A percentile compares a stretch with the other conserved stretches of the same genome.
phyloP scores from a whole-genome alignment of 2,113 vertebrate genomes.

The Theropithecus gelada region DNA sequence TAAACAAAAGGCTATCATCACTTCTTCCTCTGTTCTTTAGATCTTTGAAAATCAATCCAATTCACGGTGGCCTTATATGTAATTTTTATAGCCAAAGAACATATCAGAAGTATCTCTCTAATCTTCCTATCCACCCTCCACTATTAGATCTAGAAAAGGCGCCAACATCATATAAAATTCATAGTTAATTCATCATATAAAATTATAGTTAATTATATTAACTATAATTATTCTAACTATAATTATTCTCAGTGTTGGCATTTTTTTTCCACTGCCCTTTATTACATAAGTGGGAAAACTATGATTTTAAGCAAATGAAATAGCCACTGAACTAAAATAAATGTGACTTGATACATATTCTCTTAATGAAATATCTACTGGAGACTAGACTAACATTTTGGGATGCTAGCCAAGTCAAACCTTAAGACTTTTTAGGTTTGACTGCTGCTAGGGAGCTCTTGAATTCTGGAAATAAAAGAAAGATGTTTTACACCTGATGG shows the following conservation, averaged over 20 bases:
- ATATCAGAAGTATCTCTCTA: background rate
- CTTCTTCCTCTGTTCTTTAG: constrained; percentile 55
- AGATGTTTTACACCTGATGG: background rate
- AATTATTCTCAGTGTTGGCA: too few species aligned
- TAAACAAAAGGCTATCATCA: constrained; percentile 75
- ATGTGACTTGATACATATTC: background rate
- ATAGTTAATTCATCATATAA: too few species aligned
- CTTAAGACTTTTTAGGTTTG: background rate
- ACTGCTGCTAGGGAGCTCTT: background rate
- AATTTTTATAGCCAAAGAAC: constrained; percentile 29
- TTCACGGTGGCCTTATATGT: constrained; percentile 28
- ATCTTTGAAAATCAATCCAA: constrained; percentile 56
- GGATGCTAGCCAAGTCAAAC: constrained; percentile 3
- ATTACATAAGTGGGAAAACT: background rate
- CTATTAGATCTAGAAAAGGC: background rate
- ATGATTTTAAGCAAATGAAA: background rate
- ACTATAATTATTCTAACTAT: background rate
- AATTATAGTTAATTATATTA: too few species aligned
- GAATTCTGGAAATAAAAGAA: constrained; percentile 40
- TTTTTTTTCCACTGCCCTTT: background rate
- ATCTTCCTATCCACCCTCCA: background rate
- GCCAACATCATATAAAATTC: background rate
- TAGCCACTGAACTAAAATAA: background rate
- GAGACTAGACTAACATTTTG: background rate
- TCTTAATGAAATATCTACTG: background rate